phyloP scores from a whole-genome alignment of 2,113 vertebrate genomes.

The Vicugna pacos region DNA sequence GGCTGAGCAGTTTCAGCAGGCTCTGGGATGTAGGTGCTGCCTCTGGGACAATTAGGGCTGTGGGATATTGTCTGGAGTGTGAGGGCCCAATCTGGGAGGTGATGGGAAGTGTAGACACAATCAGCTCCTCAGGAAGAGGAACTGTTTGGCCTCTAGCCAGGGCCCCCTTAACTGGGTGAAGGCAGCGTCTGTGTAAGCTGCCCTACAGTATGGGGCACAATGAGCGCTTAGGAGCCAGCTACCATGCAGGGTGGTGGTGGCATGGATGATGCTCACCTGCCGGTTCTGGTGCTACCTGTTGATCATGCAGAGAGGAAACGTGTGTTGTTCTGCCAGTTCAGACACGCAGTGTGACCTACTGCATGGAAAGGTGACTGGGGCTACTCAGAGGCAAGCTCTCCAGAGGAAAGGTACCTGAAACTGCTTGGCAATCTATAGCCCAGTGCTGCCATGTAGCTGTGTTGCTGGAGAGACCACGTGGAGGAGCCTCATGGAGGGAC shows the following conservation, averaged over 20 bases:
- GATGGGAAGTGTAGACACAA: too few relatives aligned
- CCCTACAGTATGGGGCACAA: too few relatives aligned
- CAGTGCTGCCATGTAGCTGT: fast-evolving
- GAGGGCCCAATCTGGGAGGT: neutral
- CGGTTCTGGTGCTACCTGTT: too few relatives aligned
- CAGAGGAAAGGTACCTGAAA: neutral
- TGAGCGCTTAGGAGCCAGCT: neutral
- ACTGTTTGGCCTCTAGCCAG: neutral
- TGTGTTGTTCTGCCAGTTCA: neutral
- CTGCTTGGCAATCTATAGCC: neutral
- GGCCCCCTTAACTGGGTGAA: neutral
- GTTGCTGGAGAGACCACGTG: neutral
- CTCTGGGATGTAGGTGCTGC: neutral
- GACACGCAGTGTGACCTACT: too few relatives aligned
- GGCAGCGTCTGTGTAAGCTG: neutral
- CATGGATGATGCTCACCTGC: fast-evolving
- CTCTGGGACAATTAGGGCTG: fast-evolving
- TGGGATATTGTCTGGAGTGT: neutral
- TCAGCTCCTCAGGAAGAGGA: neutral
- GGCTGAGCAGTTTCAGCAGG: neutral
- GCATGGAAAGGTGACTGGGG: neutral
- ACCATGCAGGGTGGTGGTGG: neutral
- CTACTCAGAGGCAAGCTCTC: neutral
- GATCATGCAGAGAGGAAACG: neutral
- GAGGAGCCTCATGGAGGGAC: too few relatives aligned